These are phyloP conservation scores for Probaryconus sp. DNA, from an alignment of 1,140 invertebrate species.

Conservation along the genomic window DNA sequence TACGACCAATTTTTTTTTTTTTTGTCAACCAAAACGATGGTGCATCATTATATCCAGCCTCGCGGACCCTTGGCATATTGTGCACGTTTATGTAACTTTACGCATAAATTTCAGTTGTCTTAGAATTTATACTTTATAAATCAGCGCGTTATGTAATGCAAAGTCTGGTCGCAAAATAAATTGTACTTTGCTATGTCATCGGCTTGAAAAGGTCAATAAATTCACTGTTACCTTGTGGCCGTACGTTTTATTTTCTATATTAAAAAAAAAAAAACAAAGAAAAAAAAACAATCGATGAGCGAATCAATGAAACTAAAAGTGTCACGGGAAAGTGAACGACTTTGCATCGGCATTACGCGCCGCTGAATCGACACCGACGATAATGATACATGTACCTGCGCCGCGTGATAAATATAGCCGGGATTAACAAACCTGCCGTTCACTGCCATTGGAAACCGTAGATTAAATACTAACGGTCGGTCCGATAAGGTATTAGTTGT, in stretches of 20 bases:
- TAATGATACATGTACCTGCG: slow-evolving; percentile 36
- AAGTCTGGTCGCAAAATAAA: too few relatives aligned
- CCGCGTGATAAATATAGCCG: slow-evolving; percentile 42
- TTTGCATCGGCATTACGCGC: slow-evolving; percentile 21
- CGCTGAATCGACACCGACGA: slow-evolving; percentile 27
- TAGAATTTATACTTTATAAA: too few relatives aligned
- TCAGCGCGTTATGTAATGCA: too few relatives aligned
- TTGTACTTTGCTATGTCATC: too few relatives aligned
- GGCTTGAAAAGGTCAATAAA: too few relatives aligned
- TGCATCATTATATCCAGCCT: neutral
- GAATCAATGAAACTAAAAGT: slow-evolving; percentile 46
- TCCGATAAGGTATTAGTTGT: slow-evolving; percentile 22
- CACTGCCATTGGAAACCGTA: slow-evolving; percentile 41
- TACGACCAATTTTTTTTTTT: neutral
- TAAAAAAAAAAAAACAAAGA: too few relatives aligned
- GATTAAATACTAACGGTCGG: slow-evolving; percentile 13
- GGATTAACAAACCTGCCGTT: slow-evolving; percentile 40
- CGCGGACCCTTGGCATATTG: too few relatives aligned
- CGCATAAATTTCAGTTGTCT: too few relatives aligned
- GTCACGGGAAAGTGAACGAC: slow-evolving; percentile 45
- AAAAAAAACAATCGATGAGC: slow-evolving; percentile 16
- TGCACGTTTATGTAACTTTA: too few relatives aligned
- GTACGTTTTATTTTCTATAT: slow-evolving; percentile 26
- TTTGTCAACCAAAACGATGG: neutral
- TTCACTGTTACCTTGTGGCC: too few relatives aligned